Percentiles rank a stretch among this genome's conserved stretches.
Evolutionary conservation across 1,140 invertebrate genomes (phyloP).

Genomic region (Galleria mellonella): DNA sequence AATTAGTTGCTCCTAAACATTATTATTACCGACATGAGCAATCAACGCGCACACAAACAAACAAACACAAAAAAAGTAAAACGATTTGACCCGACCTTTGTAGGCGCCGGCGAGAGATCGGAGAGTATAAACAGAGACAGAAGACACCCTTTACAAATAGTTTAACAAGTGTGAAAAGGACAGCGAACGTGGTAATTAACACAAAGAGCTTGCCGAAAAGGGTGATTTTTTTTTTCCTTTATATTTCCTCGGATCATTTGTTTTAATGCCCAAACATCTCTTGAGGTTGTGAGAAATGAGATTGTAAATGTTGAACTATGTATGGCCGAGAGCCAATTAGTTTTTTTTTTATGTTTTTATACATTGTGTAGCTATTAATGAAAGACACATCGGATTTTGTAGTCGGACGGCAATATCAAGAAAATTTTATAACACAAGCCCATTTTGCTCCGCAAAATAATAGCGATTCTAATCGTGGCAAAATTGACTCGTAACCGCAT

Average conservation of each 20-base stretch:
- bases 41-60: constrained; percentile 42
- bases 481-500: no score
- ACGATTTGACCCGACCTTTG: constrained; percentile 58
- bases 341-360: constrained; percentile 20
- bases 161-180: constrained; percentile 21
- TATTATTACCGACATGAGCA: constrained; percentile 54
- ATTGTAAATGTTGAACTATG: constrained; percentile 18
- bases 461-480: no score
- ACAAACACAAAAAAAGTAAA: constrained; percentile 42
- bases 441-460: no score
- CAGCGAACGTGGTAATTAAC: constrained; percentile 46
- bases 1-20: constrained; percentile 61
- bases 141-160: constrained; percentile 7
- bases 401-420: no score
- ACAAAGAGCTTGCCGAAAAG: constrained; percentile 64
- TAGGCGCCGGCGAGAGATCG: constrained; percentile 35
- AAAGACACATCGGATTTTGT: no score
- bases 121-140: constrained; percentile 21
- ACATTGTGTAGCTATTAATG: no score
- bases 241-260: constrained; percentile 22
- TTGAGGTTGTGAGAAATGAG: constrained; percentile 39
- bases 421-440: no score
- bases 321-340: constrained; percentile 18
- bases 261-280: constrained; percentile 29
- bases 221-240: constrained; percentile 21